phyloP scores from a whole-genome alignment of 2,113 vertebrate species.

The Piaya cayana region DNA sequence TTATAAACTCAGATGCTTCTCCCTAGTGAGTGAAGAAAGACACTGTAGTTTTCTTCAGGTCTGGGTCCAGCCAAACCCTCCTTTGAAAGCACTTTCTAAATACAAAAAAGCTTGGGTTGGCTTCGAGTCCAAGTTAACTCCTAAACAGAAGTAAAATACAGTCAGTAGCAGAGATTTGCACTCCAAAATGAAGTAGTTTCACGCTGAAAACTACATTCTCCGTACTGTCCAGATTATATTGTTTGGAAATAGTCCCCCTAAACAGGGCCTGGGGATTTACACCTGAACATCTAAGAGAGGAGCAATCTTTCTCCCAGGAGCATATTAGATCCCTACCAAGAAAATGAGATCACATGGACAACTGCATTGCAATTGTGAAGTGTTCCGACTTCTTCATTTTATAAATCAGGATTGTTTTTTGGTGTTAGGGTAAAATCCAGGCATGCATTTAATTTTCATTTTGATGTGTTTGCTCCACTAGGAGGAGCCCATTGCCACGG shows the following conservation, averaged over 20 bases:
- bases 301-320: background rate
- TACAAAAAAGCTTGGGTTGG: background rate
- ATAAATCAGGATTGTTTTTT: background rate
- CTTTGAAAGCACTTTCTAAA: background rate
- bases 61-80: background rate
- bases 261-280: background rate
- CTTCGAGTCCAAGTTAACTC: background rate
- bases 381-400: background rate
- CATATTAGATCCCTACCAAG: background rate
- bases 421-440: background rate
- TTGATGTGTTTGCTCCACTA: background rate
- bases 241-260: background rate
- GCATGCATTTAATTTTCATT: background rate
- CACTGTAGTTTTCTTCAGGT: background rate
- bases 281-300: background rate
- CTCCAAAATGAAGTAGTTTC: background rate
- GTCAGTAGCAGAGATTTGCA: accelerated
- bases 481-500: background rate
- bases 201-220: background rate
- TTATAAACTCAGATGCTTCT: background rate
- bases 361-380: background rate
- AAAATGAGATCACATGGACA: background rate
- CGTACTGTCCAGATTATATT: no score
- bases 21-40: background rate
- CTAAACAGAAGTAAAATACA: background rate